Evolutionary conservation across 2,113 vertebrate species (phyloP), one percentile per base, ranked within the genome.

Genomic region (Syngnathoides biaculeatus): DNA sequence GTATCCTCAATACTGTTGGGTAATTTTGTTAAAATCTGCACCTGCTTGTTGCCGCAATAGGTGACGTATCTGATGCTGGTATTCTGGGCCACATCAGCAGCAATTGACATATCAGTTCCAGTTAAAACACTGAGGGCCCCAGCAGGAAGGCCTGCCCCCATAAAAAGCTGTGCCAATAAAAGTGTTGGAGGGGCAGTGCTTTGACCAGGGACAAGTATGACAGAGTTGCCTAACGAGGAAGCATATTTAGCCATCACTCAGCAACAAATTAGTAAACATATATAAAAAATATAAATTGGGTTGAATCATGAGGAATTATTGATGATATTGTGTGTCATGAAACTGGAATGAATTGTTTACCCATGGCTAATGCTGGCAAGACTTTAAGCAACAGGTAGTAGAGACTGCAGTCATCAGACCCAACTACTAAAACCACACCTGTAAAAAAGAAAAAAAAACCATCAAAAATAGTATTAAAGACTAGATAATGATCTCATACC

Each of bases 311-410:
- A 43, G 1, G n/a, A 45, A 62, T 7, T 20, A 0, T 5, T n/a
- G n/a, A 26, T 67, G 6, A 4, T n/a, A n/a, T 4, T 4, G 1
- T 53, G 35, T 47, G 8, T 72, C 1, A 1, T 15, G 11, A 60
- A 26, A 15, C 17, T 5, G 30, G 35, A 62, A 20, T 43, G 20
- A 43, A 65, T 64, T 45, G 73, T 71, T 89, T 83, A 92, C 92
- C 92, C 88, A 93, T 83, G 69, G 92, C 89, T 65, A 92, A 72
- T 4, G 90, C 91, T 17, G 91, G 90, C 0, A 92, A 52, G 50
- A 89, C 87, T 81, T 91, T 92, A 14, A 86, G 68, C 82, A 91
- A 79, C 0, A 92, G 78, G 15, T 85, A 85, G 26, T 89, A 88
- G 0, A 91, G 72, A 20, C 87, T 82, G 64, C 84, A 90, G 71